phyloP scores from a whole-genome alignment of 2,113 vertebrate genomes.

The Siniperca chuatsi region DNA sequence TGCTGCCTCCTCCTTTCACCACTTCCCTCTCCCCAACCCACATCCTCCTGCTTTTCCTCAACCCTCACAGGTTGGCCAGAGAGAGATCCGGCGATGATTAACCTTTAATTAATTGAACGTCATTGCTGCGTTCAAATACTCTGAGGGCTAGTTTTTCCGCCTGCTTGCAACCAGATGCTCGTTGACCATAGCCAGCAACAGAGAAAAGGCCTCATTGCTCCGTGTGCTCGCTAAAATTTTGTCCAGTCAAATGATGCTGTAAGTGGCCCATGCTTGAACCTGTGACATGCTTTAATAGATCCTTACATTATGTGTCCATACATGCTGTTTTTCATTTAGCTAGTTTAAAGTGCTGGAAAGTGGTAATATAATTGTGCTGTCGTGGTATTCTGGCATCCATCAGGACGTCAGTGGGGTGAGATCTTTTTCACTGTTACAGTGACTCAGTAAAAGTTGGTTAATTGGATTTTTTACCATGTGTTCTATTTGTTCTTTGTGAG shows the following conservation, averaged over 20 bases:
- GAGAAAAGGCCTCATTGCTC: slow-evolving; percentile 48
- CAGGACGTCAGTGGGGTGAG: neutral
- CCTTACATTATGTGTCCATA: slow-evolving; percentile 42
- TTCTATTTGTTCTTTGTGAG: slow-evolving; percentile 15
- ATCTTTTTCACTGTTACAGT: neutral
- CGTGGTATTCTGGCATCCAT: slow-evolving; percentile 29
- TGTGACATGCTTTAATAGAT: slow-evolving; percentile 63
- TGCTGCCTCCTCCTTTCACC: neutral
- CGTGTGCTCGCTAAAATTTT: slow-evolving; percentile 51
- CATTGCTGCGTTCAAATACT: slow-evolving; percentile 49
- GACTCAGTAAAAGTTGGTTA: slow-evolving; percentile 10
- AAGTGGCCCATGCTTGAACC: slow-evolving; percentile 67
- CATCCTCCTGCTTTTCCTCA: slow-evolving; percentile 38
- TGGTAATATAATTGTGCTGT: slow-evolving; percentile 15
- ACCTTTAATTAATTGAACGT: slow-evolving; percentile 74
- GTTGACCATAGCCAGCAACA: slow-evolving; percentile 48
- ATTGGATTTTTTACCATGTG: slow-evolving; percentile 2
- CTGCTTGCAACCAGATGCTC: slow-evolving; percentile 73
- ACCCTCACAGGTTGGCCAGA: slow-evolving; percentile 27
- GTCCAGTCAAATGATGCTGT: slow-evolving; percentile 59
- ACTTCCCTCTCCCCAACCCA: neutral
- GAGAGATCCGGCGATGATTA: slow-evolving; percentile 70
- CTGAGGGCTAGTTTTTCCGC: slow-evolving; percentile 57
- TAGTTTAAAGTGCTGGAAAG: slow-evolving; percentile 17
- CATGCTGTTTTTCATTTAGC: slow-evolving; percentile 28